Base-by-base conservation (phyloP, 2,797 vertebrate species). In the Mormyrops boulengeri region DNA sequence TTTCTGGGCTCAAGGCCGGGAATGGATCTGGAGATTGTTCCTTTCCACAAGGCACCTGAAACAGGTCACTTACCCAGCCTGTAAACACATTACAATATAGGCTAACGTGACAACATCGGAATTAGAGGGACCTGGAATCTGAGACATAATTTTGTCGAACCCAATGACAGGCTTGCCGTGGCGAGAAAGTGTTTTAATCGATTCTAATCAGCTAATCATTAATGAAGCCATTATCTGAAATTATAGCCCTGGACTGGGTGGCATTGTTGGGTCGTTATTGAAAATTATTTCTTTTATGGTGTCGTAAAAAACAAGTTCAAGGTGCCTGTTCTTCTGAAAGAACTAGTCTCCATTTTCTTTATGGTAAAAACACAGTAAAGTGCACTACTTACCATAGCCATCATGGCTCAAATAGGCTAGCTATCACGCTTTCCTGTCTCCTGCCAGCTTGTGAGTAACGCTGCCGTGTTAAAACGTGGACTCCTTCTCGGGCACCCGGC, bases 111-210 rank as follows among this genome's bases (percentile, higher is more conserved):
- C 77, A n/a, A 44, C 38, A 82, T 82, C 41, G 14, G 41, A 44
- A 82, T 44, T 47, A 82, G 41, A 82, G 41, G 38, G 19, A 47
- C 6, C 77, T 47, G 41, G 38, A 47, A 47, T 82, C 77, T 44
- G 17, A 3, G 38, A 82, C 41, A 19, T 44, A 19, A 80, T 80
- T n/a, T n/a, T 82, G 7, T 47, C 3, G 5, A 44, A 41, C 38
- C 73, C 6, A 80, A 82, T 44, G 77, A 44, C 6, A 6, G 41
- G 7, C 44, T 85, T 30, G 84, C 53, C 47, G 30, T 55, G 34
- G 19, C 14, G 88, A 44, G 88, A 44, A 82, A 60, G 53, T 85
- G 88, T 57, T 66, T 89, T 85, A 30, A 85, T 60, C 84, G 88
- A 53, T 60, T 60, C 50, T 60, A 60, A 85, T 85, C 60, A 34